phyloP scores from a whole-genome alignment of 2,113 vertebrate genomes.

The Columba janthina region DNA sequence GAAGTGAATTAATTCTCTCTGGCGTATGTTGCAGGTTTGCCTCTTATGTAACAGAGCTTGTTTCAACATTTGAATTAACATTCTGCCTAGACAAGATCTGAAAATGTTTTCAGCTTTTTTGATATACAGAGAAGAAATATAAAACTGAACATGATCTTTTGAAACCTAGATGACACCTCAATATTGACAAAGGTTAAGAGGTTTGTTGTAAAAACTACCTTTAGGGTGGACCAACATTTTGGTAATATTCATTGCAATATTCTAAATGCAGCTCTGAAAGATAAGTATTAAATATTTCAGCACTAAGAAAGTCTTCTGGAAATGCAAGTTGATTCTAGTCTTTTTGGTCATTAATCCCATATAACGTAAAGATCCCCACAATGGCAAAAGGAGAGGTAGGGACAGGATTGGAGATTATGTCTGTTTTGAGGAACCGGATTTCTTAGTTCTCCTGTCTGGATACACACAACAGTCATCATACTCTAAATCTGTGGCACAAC shows the following conservation, averaged over 20 bases:
- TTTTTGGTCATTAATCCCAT: not conserved
- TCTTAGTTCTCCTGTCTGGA: not conserved
- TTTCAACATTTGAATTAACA: conserved; percentile 34
- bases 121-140: not conserved
- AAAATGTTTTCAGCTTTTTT: conserved; percentile 26
- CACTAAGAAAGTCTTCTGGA: not conserved
- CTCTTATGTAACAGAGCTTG: not conserved
- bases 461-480: fast-evolving
- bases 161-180: not conserved
- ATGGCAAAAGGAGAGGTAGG: not conserved
- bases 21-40: not conserved
- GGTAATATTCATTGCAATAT: not conserved
- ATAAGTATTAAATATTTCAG: not conserved
- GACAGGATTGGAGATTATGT: not conserved
- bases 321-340: not conserved
- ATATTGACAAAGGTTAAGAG: not conserved
- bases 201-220: not conserved
- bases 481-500: not conserved
- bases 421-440: not conserved
- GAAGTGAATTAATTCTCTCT: conserved; percentile 3
- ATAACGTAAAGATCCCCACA: not conserved
- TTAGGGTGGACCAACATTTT: not conserved
- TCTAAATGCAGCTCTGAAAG: not conserved
- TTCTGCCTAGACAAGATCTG: not conserved
- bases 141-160: conserved; percentile 1